Evolutionary conservation across 1,140 invertebrate genomes (phyloP), one percentile per base, ranked within the genome.

Genomic region (Drosophila kohkoa): DNA sequence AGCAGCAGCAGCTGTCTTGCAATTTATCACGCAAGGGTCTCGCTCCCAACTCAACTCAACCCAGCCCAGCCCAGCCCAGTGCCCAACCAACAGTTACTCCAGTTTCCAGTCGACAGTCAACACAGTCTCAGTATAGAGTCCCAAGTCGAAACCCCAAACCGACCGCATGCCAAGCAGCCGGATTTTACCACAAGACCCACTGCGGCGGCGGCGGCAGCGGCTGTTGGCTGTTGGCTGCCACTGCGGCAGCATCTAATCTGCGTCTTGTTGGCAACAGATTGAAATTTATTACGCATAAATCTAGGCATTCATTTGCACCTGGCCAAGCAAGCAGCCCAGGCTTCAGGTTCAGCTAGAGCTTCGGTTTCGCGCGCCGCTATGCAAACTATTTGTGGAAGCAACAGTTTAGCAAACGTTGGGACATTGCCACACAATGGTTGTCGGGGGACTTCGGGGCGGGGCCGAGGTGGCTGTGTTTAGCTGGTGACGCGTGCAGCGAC

Each of bases 231-330:
- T 10, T 28, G n/a, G 35, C 7, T 48, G 71, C 28, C 20, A 32
- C 7, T 35, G 55, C 20, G 38, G 46, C 28, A 48, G 63, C 51
- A 64, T 75, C 80, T 87, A 87, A 87, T 87, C 82, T 80, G 70
- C 77, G 83, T 81, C 85, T 89, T 89, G 83, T 89, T 85, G 85
- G 85, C 78, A 90, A 91, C 83, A 91, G 88, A 91, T 91, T 91
- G 88, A 91, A 91, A 91, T 90, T 90, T 90, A 90, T 90, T 90
- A 90, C 80, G 80, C 87, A 90, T 91, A 91, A 91, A 91, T 91
- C 88, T 85, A 77, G 79, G 75, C 88, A 85, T 91, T 89, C 85
- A 88, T 82, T 91, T 78, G 81, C 82, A 91, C 88, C 88, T 91
- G 83, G 45, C 76, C 63, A 43, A 11, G 60, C 63, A 43, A 11